Evolutionary conservation across 37 sponge, comb jelly and placozoan genomes (phyloP), one percentile per base, ranked within the genome.

Genomic region (Mnemiopsis leidyi): DNA sequence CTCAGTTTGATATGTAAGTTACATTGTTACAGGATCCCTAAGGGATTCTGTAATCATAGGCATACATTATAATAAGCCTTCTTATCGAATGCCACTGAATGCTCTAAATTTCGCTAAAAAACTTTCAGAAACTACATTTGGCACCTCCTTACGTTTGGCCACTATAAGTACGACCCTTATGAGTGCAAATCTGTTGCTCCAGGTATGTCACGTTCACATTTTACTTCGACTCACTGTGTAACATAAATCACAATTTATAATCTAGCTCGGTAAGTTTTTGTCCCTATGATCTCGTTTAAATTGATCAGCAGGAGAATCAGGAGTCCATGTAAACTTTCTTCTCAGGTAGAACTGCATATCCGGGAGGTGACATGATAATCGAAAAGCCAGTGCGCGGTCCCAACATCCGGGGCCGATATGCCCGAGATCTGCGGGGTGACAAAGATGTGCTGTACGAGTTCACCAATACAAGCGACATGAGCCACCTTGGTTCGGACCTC

Each of bases 341-440:
- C n/a, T 13, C 61, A 48, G 61, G 61, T 18, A 48, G 61, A 13
- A 48, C 61, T 13, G 61, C 9, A 18, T 48, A 48, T 13, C 61
- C 61, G 61, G 61, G 61, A 48, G 90, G 90, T 36, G 48, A 40
- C 9, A 40, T 38, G 40, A n/a, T 3, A n/a, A 85, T 23, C 5
- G 90, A 85, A 23, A 85, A 85, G 30, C 90, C 90, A 23, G 25
- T 85, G 24, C 5, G 21, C 7, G 90, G 90, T 1, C 90, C 90
- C 26, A 85, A 85, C 61, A 85, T 85, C 0, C 23, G 90, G 25
- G 90, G 90, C 9, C 39, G 90, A 20, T 85, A 85, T 40, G 90
- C 90, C 1, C 90, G 90, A 21, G 90, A 85, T 25, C 90, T 85
- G 30, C 32, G 90, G 1, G 90, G 90, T 3, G 90, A 85, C 36